Evolutionary conservation across 1,140 invertebrate genomes (phyloP).

Genomic region (Leptestheria dahalacensis): DNA sequence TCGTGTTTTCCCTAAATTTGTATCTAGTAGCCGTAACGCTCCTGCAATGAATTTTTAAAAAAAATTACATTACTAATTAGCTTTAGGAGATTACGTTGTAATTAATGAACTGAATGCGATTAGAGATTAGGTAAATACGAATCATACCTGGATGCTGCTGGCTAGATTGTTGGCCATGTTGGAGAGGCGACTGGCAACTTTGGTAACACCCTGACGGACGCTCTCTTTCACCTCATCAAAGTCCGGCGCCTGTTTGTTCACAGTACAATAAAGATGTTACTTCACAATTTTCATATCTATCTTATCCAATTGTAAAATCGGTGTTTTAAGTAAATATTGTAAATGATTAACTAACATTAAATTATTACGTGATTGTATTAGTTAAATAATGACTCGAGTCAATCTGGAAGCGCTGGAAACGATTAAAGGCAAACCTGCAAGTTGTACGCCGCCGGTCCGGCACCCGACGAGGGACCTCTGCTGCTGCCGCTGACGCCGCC

Average conservation of each 20-base stretch:
- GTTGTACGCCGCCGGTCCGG: slow-evolving; percentile 22
- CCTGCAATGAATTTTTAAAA: neutral
- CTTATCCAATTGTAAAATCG: too few species aligned
- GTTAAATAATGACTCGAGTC: too few species aligned
- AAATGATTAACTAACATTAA: too few species aligned
- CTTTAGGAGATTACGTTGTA: too few species aligned
- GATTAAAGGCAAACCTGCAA: slow-evolving; percentile 3
- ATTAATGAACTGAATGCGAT: too few species aligned
- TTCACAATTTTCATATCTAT: too few species aligned
- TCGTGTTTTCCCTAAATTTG: neutral
- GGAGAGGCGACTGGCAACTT: slow-evolving; percentile 86
- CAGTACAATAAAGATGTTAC: too few species aligned
- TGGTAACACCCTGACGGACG: slow-evolving; percentile 86
- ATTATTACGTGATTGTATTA: too few species aligned
- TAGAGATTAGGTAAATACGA: neutral
- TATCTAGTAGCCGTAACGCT: slow-evolving; percentile 7
- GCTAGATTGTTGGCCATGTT: slow-evolving; percentile 87
- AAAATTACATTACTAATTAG: too few species aligned
- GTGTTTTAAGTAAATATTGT: too few species aligned
- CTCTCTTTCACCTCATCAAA: slow-evolving; percentile 93
- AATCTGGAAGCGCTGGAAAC: too few species aligned
- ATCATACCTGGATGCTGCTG: slow-evolving; percentile 62
- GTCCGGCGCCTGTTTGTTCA: slow-evolving; percentile 52
- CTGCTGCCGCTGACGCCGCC: slow-evolving; percentile 40
- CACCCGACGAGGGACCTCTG: slow-evolving; percentile 16